These are phyloP conservation scores for Oncorhynchus clarkii DNA, from an alignment of 2,113 vertebrate genomes.

Conservation along the genomic window DNA sequence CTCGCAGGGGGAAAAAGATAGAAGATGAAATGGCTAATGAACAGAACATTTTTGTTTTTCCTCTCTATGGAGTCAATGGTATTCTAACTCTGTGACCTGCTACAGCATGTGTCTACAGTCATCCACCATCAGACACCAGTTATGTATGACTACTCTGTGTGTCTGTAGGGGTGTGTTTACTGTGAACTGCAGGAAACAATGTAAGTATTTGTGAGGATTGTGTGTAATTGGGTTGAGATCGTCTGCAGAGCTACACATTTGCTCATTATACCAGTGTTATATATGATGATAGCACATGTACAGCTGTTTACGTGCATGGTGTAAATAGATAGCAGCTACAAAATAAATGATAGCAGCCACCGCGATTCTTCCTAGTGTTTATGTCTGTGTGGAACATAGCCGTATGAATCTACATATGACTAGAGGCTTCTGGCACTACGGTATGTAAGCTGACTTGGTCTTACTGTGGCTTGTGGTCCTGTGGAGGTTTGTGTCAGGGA, in stretches of 20 bases:
- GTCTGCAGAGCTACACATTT: too few species aligned
- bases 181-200: too few species aligned
- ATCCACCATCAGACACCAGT: conserved; percentile 23
- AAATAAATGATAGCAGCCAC: too few species aligned
- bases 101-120: conserved; percentile 11
- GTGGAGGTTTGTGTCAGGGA: not conserved
- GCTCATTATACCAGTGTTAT: too few species aligned
- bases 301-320: too few species aligned
- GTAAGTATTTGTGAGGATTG: not conserved
- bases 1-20: conserved; percentile 38
- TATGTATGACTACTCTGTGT: conserved; percentile 7
- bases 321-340: not conserved
- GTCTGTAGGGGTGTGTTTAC: too few species aligned
- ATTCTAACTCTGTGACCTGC: conserved; percentile 51
- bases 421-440: not conserved
- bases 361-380: not conserved
- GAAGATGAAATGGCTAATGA: conserved; percentile 62
- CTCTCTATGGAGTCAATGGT: conserved; percentile 23
- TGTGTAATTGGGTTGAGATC: not conserved
- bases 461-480: not conserved
- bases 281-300: too few species aligned
- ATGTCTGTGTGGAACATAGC: not conserved
- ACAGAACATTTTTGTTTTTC: conserved; percentile 38
- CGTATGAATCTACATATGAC: not conserved
- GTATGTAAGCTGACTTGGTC: not conserved